Conservation (phyloP, 2,113 vertebrate genomes). For the Bubo bubo region DNA sequence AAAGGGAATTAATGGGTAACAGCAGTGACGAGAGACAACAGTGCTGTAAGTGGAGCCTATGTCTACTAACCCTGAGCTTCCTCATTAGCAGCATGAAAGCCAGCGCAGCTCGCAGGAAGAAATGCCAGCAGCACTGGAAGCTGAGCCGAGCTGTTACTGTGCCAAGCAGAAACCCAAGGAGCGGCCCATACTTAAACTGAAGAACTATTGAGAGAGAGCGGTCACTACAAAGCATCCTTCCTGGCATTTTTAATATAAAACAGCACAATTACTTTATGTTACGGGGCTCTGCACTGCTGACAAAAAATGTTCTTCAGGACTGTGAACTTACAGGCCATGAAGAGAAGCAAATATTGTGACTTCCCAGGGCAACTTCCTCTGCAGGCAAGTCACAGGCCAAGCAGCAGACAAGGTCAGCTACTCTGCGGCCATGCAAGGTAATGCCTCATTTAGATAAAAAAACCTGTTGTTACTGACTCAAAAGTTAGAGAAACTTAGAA, state of each 20-base stretch:
- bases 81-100: neutral
- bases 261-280: neutral
- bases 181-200: neutral
- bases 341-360: neutral
- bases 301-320: neutral
- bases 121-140: neutral
- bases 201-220: neutral
- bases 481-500: neutral
- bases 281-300: neutral
- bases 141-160: neutral
- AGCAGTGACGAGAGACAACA: neutral
- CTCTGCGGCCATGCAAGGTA: neutral
- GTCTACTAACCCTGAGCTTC: neutral
- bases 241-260: neutral
- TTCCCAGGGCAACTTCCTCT: neutral
- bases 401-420: neutral
- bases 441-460: neutral
- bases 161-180: neutral
- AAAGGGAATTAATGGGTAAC: neutral
- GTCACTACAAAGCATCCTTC: neutral
- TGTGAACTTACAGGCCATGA: accelerated
- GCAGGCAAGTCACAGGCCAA: neutral
- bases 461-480: neutral
- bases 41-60: neutral
- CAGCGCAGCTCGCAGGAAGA: neutral